Conservation (phyloP, 2,797 vertebrate genomes). For the Otolemur crassicaudatus region DNA sequence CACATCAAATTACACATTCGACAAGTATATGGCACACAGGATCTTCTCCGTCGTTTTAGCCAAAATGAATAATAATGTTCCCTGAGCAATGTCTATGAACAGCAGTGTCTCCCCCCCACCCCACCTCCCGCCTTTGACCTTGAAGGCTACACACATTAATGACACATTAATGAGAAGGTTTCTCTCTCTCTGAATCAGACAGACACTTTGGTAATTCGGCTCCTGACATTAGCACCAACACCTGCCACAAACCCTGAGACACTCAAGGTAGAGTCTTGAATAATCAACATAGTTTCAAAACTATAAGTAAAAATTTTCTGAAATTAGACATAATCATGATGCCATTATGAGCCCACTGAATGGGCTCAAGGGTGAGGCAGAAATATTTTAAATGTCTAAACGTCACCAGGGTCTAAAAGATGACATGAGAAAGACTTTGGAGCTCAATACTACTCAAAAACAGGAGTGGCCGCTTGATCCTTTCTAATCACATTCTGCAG, state of each 20-base stretch:
- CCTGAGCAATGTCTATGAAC: background rate
- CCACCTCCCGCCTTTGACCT: background rate
- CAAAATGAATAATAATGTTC: conserved; percentile 42
- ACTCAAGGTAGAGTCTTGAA: background rate
- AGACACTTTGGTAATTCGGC: conserved; percentile 19
- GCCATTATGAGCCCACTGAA: background rate
- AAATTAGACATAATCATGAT: conserved; percentile 30
- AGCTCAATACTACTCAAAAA: background rate
- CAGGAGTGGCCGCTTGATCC: background rate
- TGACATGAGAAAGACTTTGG: background rate
- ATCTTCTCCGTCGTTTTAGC: background rate
- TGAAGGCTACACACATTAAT: conserved; percentile 32
- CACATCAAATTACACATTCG: conserved; percentile 46
- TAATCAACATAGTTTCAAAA: conserved; percentile 12
- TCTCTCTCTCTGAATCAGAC: background rate
- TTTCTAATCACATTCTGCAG: conserved; percentile 5
- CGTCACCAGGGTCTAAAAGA: conserved; percentile 22
- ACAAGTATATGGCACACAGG: background rate
- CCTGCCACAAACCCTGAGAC: background rate
- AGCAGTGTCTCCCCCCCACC: background rate
- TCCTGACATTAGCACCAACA: conserved; percentile 17
- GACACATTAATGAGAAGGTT: conserved; percentile 26
- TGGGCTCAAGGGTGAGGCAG: background rate
- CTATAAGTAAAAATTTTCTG: conserved; percentile 31
- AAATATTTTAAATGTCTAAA: conserved; percentile 38